These are phyloP conservation scores for Pan paniscus DNA, from an alignment of 2,113 vertebrate genomes.

Conservation along the genomic window DNA sequence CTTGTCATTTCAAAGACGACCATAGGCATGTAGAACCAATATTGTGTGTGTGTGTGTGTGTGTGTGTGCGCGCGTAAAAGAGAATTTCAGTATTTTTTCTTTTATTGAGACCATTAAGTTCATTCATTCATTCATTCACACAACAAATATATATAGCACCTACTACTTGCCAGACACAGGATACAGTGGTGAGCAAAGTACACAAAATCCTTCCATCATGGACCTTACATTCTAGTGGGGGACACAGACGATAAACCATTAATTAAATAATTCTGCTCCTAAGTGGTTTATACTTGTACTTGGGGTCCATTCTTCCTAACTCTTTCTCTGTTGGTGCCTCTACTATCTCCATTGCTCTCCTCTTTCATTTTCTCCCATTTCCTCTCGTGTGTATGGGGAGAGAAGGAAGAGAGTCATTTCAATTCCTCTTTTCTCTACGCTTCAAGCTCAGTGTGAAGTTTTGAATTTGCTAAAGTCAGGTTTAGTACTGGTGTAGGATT, in stretches of 20 bases:
- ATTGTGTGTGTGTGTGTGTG: neutral
- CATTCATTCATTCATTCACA: neutral
- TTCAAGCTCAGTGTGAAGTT: conserved; percentile 47
- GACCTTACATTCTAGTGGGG: neutral
- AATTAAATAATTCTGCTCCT: neutral
- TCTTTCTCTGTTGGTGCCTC: neutral
- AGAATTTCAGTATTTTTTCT: neutral
- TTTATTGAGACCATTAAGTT: conserved; percentile 27
- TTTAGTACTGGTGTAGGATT: conserved; percentile 12
- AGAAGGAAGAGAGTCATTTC: conserved; percentile 33
- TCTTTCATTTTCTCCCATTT: neutral
- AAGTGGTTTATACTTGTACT: neutral
- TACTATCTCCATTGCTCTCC: neutral
- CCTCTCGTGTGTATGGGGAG: neutral
- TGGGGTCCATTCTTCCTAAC: neutral
- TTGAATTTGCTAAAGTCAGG: conserved; percentile 60
- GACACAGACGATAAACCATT: neutral
- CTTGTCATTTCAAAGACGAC: conserved; percentile 21
- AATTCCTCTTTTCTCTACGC: neutral
- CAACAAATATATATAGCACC: conserved; percentile 9
- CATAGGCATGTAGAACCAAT: neutral
- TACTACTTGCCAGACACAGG: neutral
- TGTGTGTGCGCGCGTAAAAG: neutral
- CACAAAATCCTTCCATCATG: neutral
- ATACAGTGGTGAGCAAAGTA: neutral